Base-by-base conservation (phyloP, 2,797 vertebrate genomes). In the Acanthurus leucopareius region DNA sequence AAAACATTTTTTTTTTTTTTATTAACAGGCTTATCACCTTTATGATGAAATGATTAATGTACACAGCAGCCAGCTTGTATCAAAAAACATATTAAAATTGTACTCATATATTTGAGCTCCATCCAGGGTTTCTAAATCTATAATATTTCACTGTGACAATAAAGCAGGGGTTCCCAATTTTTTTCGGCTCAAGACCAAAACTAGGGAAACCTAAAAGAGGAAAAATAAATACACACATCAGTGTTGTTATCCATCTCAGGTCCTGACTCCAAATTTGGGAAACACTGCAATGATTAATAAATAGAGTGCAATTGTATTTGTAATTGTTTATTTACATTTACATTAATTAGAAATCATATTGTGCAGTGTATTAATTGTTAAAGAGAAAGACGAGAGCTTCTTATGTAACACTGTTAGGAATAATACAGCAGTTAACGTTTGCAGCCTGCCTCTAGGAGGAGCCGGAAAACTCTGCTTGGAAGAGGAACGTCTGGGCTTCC, bases 121-220 rank as follows among this genome's bases (percentile, higher is more conserved):
- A 51, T 54, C 5, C 35, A 58, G 25, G 45, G 14, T 48, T 62
- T 54, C 14, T 20, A 77, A 59, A 42, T 58, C 11, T 47, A 57
- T 4, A 22, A 69, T 16, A 42, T 59, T 59, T 14, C 4, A 40
- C 49, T 58, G 14, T 25, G 25, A 35, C 16, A 62, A 38, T 40
- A 40, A 8, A 8, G 40, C 40, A 40, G 40, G 40, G 40, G 10
- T 40, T 40, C 40, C 40, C 40, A 40, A 40, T 10, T 40, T 40
- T 32, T 32, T 32, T 32, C 28, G 28, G 28, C 28, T 32, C 28
- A 32, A 32, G 28, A 32, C 28, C 28, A 32, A 32, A 32, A 32
- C 3, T 5, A 32, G 28, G 28, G 28, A 32, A 32, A 32, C 28
- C 4, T 32, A 25, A 32, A 32, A 32, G 28, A 32, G 28, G 28